A percentile compares a stretch with the other conserved stretches of the same genome.
Evolutionary conservation across 1,140 invertebrate genomes (phyloP).

Genomic region (Oscheius sp.): DNA sequence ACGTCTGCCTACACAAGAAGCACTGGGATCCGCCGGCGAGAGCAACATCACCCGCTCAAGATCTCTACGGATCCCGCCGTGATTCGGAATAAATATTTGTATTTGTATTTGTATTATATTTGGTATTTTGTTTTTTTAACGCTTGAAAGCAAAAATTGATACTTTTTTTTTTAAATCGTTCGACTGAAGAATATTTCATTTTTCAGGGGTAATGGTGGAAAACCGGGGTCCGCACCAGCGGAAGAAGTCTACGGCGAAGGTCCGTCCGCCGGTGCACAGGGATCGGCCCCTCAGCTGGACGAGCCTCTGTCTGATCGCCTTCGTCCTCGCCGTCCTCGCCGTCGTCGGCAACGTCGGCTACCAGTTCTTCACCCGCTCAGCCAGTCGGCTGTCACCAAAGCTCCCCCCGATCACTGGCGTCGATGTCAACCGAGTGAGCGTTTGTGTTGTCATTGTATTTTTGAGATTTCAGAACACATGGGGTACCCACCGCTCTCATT

Average conservation of each 20-base stretch:
- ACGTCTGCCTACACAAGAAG: too few species aligned
- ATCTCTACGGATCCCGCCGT: too few species aligned
- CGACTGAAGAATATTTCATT: not conserved
- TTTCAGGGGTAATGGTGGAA: not conserved
- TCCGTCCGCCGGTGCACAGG: not conserved
- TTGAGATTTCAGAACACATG: slow-evolving; percentile 65
- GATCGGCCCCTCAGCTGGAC: not conserved
- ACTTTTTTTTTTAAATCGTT: not conserved
- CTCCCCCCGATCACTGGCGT: not conserved
- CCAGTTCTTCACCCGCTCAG: not conserved
- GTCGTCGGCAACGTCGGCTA: not conserved
- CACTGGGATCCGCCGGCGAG: too few species aligned
- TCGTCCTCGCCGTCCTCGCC: not conserved
- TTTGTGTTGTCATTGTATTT: not conserved
- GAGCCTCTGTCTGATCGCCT: not conserved
- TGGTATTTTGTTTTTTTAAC: not conserved
- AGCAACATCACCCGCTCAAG: too few species aligned
- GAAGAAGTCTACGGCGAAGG: not conserved
- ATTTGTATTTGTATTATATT: too few species aligned
- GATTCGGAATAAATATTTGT: too few species aligned
- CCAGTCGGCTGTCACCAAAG: not conserved
- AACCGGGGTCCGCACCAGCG: not conserved
- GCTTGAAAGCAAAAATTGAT: not conserved
- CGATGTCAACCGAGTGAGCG: not conserved
- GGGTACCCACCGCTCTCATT: slow-evolving; percentile 83